phyloP scores from a whole-genome alignment of 2,888 invertebrate species.

The Drosophila paucipuncta region DNA sequence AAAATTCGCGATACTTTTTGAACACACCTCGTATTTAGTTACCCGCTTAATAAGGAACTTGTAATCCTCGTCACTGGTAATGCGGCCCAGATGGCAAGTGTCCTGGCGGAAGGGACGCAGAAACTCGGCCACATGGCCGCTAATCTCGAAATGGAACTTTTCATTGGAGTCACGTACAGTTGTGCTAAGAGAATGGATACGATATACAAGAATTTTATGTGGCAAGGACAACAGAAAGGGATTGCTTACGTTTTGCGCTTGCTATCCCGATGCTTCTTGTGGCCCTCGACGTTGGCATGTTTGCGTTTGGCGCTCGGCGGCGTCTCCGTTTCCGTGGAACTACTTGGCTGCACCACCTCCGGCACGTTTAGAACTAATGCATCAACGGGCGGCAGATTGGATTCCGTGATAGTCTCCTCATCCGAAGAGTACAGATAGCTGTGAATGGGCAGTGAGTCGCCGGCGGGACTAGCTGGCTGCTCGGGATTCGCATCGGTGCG shows the following conservation, averaged over 20 bases:
- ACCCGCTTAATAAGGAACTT: conserved; percentile 69
- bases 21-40: conserved; percentile 6
- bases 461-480: neutral
- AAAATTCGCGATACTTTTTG: too few relatives aligned
- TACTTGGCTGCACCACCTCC: conserved; percentile 1
- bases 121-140: conserved; percentile 64
- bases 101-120: conserved; percentile 91
- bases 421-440: conserved; percentile 61
- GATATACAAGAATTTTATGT: neutral
- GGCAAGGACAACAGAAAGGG: neutral
- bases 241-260: conserved; percentile 31
- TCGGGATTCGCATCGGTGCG: conserved; percentile 31
- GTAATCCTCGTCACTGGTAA: conserved; percentile 94
- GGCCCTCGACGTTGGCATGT: conserved; percentile 20
- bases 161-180: conserved; percentile 53
- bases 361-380: conserved; percentile 5
- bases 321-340: conserved; percentile 10
- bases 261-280: conserved; percentile 54
- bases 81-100: conserved; percentile 93
- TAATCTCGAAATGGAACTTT: conserved; percentile 68
- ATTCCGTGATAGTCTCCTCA: conserved; percentile 33
- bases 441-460: conserved; percentile 58
- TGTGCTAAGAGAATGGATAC: conserved; percentile 20
- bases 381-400: conserved; percentile 2
- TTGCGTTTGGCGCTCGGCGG: conserved; percentile 48